Conservation (phyloP, 2,888 invertebrate species). For the Nomada goodeniana region DNA sequence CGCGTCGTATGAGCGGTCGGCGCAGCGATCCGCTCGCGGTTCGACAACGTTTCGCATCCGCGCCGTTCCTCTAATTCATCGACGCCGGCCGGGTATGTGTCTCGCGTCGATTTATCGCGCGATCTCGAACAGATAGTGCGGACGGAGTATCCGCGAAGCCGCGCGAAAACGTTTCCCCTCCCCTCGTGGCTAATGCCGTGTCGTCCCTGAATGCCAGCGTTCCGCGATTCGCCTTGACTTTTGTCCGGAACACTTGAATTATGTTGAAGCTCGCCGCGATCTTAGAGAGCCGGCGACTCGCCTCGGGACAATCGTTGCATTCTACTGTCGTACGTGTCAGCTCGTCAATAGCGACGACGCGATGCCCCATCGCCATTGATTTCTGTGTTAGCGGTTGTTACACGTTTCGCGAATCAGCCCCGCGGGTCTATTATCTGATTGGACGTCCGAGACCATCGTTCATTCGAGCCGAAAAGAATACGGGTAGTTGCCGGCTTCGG, state of each 20-base stretch:
- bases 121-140: constrained; percentile 25
- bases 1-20: neutral
- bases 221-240: constrained; percentile 63
- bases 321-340: constrained; percentile 44
- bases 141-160: constrained; percentile 35
- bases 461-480: constrained; percentile 25
- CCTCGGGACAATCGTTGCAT: constrained; percentile 51
- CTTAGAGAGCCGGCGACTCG: constrained; percentile 30
- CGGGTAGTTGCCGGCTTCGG: constrained; percentile 18
- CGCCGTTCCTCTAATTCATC: constrained; percentile 45
- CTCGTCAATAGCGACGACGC: constrained; percentile 43
- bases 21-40: constrained; percentile 8
- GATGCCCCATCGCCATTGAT: constrained; percentile 24
- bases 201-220: constrained; percentile 54
- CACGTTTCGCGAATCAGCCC: constrained; percentile 14
- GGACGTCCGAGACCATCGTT: constrained; percentile 41
- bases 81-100: neutral
- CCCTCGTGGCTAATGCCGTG: constrained; percentile 13
- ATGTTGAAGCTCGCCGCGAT: constrained; percentile 32
- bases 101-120: constrained; percentile 27
- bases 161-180: constrained; percentile 27
- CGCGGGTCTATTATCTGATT: constrained; percentile 42
- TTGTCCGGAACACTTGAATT: constrained; percentile 47
- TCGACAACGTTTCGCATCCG: constrained; percentile 29
- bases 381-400: constrained; percentile 32